Conservation (phyloP, 2,113 vertebrate species). For the Chaetops frenatus region DNA sequence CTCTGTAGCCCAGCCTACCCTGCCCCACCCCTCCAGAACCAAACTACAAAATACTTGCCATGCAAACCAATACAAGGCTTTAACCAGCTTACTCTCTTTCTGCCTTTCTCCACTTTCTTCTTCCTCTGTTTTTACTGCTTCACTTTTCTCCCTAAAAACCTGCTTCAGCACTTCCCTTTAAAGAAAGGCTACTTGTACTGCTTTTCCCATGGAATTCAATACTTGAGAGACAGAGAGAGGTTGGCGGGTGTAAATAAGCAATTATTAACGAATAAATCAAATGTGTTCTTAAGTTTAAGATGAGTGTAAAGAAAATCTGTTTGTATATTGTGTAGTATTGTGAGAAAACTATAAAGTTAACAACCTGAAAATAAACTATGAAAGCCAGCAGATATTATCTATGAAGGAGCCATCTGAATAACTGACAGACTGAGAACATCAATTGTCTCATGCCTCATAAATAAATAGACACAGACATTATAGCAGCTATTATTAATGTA, state of each 20-base stretch:
- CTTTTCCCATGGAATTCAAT: neutral
- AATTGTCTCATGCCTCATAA: neutral
- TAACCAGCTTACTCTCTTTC: neutral
- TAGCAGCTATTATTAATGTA: neutral
- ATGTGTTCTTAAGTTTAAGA: neutral
- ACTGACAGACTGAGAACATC: neutral
- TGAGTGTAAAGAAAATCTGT: neutral
- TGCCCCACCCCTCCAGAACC: accelerated
- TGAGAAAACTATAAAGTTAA: neutral
- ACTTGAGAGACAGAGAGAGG: neutral
- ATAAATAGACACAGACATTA: neutral
- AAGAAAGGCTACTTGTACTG: neutral
- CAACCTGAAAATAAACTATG: neutral
- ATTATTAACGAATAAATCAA: neutral
- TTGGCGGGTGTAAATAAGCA: neutral
- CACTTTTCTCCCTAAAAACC: neutral
- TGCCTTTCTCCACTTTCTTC: neutral
- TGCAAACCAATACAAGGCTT: neutral
- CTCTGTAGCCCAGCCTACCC: neutral
- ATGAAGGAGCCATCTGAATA: neutral
- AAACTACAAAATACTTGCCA: neutral
- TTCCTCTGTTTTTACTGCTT: neutral
- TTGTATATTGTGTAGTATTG: neutral
- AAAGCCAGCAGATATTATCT: neutral
- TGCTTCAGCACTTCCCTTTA: neutral